Percentiles rank a stretch among this genome's conserved stretches.
phyloP scores from a whole-genome alignment of 1,140 invertebrate genomes.

The Drosophila varians region DNA sequence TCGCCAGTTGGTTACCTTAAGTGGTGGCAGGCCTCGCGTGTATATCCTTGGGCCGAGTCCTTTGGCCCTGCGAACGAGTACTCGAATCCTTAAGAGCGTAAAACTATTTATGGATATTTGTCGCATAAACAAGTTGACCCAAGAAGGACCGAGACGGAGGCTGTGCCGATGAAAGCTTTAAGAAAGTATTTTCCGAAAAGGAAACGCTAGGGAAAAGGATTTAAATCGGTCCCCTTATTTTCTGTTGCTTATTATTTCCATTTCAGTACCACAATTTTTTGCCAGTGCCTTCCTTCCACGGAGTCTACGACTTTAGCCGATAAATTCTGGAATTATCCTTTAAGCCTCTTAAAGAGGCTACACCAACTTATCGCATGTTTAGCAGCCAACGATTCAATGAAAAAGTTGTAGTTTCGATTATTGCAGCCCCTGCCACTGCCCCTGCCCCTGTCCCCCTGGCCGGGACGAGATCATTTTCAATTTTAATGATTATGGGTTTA shows the following conservation, averaged over 20 bases:
- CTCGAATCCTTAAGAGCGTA: conserved; percentile 58
- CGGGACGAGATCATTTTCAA: conserved; percentile 33
- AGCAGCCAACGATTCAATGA: conserved; percentile 26
- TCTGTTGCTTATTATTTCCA: too few relatives aligned
- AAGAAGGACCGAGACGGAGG: conserved; percentile 9
- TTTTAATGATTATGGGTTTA: conserved; percentile 58
- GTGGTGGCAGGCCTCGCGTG: conserved; percentile 42
- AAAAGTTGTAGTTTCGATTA: conserved; percentile 38
- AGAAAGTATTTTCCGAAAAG: conserved; percentile 37
- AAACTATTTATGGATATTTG: conserved; percentile 81
- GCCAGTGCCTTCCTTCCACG: conserved; percentile 1
- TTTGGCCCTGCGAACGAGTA: conserved; percentile 28
- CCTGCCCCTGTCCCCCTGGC: background rate
- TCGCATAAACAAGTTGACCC: conserved; percentile 76
- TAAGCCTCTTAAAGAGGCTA: conserved; percentile 65
- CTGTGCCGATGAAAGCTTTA: conserved; percentile 49
- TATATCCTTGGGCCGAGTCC: conserved; percentile 38
- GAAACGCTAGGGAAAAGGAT: background rate
- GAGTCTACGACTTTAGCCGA: conserved; percentile 13
- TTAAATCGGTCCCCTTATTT: too few relatives aligned
- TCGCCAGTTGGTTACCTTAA: conserved; percentile 54
- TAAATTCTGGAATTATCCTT: conserved; percentile 41
- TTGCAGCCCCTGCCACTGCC: too few relatives aligned
- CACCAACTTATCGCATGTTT: conserved; percentile 66
- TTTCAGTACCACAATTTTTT: too few relatives aligned